Percentiles rank a stretch among this genome's conserved stretches.
phyloP scores from a whole-genome alignment of 2,113 vertebrate genomes.

The Ranitomeya variabilis region DNA sequence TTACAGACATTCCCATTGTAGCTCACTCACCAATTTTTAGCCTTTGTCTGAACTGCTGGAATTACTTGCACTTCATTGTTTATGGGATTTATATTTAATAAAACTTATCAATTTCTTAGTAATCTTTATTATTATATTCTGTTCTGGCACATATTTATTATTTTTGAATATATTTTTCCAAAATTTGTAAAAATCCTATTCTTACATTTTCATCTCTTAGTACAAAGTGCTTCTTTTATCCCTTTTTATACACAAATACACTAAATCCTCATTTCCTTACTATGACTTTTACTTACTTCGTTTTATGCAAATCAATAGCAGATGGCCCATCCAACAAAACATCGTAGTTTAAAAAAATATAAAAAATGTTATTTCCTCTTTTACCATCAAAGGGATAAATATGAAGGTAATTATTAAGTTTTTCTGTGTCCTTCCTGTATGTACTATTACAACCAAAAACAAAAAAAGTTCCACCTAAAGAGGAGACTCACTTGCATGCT shows the following conservation, averaged over 20 bases:
- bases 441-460: too few species aligned
- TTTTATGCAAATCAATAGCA: background rate
- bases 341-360: background rate
- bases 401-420: background rate
- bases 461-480: background rate
- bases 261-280: background rate
- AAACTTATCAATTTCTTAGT: too few species aligned
- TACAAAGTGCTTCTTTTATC: background rate
- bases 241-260: background rate
- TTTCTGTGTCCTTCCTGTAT: background rate
- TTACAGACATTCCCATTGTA: too few species aligned
- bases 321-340: background rate
- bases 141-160: too few species aligned
- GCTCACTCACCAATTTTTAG: too few species aligned
- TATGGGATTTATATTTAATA: too few species aligned
- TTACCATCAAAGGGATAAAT: background rate
- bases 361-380: background rate
- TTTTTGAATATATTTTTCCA: background rate
- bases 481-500: background rate
- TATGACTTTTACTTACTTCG: background rate
- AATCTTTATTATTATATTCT: too few species aligned
- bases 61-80: too few species aligned
- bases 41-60: too few species aligned
- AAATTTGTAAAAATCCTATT: background rate
- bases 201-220: too few species aligned